These are phyloP conservation scores for Acrocyrtus sp. DNA, from an alignment of 2,888 invertebrate species.

Conservation along the genomic window DNA sequence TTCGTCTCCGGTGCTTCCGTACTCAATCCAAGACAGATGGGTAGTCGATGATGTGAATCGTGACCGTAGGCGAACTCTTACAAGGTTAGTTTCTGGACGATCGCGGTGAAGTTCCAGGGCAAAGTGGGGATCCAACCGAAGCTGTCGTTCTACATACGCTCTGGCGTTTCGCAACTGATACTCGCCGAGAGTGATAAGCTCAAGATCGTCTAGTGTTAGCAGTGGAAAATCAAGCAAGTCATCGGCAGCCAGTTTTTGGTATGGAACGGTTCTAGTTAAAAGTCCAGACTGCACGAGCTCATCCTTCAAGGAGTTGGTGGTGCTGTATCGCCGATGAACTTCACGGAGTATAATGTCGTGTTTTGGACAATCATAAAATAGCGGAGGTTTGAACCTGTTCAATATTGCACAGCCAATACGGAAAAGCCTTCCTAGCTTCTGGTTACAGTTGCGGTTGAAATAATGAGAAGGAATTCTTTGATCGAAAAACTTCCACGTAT, in stretches of 20 bases:
- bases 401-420: slow-evolving; percentile 29
- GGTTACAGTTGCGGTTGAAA: slow-evolving; percentile 1
- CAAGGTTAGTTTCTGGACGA: not conserved
- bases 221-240: slow-evolving; percentile 20
- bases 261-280: not conserved
- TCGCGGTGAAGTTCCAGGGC: not conserved
- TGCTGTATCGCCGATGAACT: not conserved
- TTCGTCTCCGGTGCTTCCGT: not conserved
- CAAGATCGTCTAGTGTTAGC: not conserved
- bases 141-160: slow-evolving; percentile 12
- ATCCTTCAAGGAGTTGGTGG: not conserved
- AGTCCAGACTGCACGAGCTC: not conserved
- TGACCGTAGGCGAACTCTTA: not conserved
- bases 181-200: not conserved
- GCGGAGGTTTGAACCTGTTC: slow-evolving; percentile 9
- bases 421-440: not conserved
- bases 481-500: slow-evolving; percentile 37
- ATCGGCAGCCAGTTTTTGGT: not conserved
- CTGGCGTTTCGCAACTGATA: slow-evolving; percentile 15
- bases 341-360: not conserved
- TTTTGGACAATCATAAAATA: not conserved
- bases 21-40: slow-evolving; percentile 7
- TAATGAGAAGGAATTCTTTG: not conserved
- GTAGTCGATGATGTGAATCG: not conserved
- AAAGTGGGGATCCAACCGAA: not conserved